Conservation (phyloP, 2,113 vertebrate species). For the Saccopteryx bilineata region DNA sequence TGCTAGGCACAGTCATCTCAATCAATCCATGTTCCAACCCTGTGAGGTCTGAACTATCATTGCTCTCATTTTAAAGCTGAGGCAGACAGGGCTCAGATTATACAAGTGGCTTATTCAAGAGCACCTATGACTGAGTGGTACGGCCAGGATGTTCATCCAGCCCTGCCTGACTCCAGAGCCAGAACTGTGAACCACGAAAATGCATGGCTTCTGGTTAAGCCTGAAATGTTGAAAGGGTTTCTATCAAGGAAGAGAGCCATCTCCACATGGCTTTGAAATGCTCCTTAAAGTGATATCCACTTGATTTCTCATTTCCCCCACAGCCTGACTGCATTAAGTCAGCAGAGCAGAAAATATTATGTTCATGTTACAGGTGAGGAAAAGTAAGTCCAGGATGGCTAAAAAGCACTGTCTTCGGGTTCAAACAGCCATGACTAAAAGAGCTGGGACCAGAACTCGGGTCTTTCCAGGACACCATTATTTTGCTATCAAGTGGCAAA, state of each 20-base stretch:
- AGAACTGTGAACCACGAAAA: not conserved
- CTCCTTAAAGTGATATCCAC: constrained; percentile 32
- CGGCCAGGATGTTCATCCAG: not conserved
- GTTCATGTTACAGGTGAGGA: constrained; percentile 6
- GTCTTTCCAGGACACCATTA: not conserved
- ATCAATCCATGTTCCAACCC: not conserved
- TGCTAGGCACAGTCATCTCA: not conserved
- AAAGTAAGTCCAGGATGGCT: not conserved
- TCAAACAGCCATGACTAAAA: not conserved
- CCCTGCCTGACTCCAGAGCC: constrained; percentile 20
- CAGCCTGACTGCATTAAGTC: not conserved
- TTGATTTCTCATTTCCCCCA: constrained; percentile 29
- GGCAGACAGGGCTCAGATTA: not conserved
- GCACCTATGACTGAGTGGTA: not conserved
- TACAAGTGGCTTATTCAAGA: not conserved
- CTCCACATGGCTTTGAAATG: constrained; percentile 14
- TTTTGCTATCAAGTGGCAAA: constrained; percentile 6
- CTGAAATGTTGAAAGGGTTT: constrained; percentile 30
- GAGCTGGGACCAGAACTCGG: not conserved
- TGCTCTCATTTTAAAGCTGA: constrained; percentile 20
- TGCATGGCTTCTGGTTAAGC: not conserved
- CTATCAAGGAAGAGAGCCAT: not conserved
- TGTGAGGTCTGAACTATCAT: not conserved
- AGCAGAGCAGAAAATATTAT: not conserved
- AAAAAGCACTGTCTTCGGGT: not conserved